Conservation (phyloP, 2,113 vertebrate genomes). For the Eptatretus burgeri region DNA sequence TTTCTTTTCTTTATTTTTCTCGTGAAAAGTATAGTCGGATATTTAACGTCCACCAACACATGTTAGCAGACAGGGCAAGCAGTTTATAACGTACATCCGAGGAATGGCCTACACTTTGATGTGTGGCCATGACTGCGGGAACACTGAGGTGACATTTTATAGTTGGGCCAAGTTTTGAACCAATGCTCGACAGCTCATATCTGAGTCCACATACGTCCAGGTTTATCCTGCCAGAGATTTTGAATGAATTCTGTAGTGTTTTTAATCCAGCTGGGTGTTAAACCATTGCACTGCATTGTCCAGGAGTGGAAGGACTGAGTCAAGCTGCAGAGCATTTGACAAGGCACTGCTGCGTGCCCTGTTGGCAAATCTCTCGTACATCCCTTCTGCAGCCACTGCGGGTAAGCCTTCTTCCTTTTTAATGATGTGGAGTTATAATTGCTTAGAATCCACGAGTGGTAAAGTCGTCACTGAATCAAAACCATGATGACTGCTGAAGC, state of each 20-base stretch:
- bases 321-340: constrained; percentile 58
- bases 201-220: not conserved
- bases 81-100: no score
- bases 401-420: constrained; percentile 22
- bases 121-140: no score
- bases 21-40: no score
- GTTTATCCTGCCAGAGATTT: not conserved
- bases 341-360: constrained; percentile 60
- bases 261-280: not conserved
- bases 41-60: no score
- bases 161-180: not conserved
- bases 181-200: not conserved
- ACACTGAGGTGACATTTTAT: not conserved
- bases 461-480: no score
- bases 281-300: not conserved
- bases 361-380: constrained; percentile 64
- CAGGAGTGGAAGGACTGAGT: constrained; percentile 78
- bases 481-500: no score
- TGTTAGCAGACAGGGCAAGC: no score
- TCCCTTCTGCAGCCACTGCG: constrained; percentile 78
- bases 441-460: no score
- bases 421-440: no score
- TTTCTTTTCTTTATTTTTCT: no score
- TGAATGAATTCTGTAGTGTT: no score
- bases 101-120: no score